Percentiles rank a stretch among this genome's conserved stretches.
These are phyloP conservation scores for Quiscalus mexicanus DNA, from an alignment of 2,113 vertebrate genomes.

Conservation along the genomic window DNA sequence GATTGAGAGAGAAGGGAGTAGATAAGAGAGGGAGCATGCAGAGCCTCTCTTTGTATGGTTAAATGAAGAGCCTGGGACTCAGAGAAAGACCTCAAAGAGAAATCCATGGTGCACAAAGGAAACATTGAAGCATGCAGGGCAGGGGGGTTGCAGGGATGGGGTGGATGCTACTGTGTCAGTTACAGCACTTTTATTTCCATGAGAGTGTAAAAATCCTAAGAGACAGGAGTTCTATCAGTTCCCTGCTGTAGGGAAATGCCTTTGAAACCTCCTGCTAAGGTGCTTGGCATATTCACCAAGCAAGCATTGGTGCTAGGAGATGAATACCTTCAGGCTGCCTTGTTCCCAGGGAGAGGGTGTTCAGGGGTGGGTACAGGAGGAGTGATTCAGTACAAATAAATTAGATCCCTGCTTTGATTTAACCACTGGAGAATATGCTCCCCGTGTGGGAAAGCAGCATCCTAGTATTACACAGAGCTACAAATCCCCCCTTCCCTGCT, in stretches of 20 bases:
- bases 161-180: not conserved
- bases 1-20: not conserved
- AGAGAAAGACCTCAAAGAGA: not conserved
- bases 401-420: not conserved
- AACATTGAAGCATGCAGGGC: rapidly evolving
- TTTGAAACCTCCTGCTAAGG: not conserved
- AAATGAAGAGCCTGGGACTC: not conserved
- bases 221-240: not conserved
- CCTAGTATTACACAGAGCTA: not conserved
- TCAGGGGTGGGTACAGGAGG: not conserved
- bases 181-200: not conserved
- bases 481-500: not conserved
- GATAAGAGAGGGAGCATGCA: not conserved
- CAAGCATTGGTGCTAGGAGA: not conserved
- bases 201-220: not conserved
- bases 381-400: not conserved
- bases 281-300: not conserved
- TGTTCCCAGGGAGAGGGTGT: not conserved
- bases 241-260: not conserved
- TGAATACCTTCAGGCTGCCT: not conserved
- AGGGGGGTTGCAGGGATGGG: not conserved
- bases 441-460: not conserved
- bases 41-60: not conserved
- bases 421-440: not conserved
- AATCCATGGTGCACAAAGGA: not conserved